Evolutionary conservation across 2,113 vertebrate genomes (phyloP).

Genomic region (Sylvietta virens): DNA sequence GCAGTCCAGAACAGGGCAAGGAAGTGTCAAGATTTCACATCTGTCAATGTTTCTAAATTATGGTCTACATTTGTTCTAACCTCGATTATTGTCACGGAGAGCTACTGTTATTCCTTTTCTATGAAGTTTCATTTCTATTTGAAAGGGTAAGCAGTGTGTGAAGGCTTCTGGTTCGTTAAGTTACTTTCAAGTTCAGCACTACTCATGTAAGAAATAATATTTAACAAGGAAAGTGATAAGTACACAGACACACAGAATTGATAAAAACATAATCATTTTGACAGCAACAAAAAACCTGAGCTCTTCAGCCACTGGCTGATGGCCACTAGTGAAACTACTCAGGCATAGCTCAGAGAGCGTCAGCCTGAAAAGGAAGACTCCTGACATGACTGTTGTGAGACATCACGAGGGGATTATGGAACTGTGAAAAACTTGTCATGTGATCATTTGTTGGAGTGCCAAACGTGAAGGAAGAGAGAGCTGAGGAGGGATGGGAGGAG

Average conservation of each 20-base stretch:
- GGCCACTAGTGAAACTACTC: background rate
- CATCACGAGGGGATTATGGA: background rate
- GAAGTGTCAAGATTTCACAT: background rate
- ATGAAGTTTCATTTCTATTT: background rate
- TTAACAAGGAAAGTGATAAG: background rate
- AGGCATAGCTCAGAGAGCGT: background rate
- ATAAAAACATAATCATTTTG: background rate
- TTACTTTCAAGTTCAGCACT: background rate
- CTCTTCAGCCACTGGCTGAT: background rate
- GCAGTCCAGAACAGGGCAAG: background rate
- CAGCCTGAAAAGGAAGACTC: background rate
- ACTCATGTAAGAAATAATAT: background rate
- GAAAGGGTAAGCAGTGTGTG: background rate
- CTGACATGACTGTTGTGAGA: background rate
- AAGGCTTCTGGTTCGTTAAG: background rate
- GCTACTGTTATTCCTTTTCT: background rate
- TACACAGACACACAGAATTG: background rate
- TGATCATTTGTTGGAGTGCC: background rate
- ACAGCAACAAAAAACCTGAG: background rate
- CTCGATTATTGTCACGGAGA: background rate
- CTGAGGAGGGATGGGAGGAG: background rate
- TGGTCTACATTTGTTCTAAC: background rate
- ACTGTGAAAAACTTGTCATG: background rate
- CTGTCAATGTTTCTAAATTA: background rate
- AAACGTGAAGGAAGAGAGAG: rapidly evolving